Evolutionary conservation across 92 coral and sea anemone genomes (phyloP).

Genomic region (Parazoanthus swiftii): DNA sequence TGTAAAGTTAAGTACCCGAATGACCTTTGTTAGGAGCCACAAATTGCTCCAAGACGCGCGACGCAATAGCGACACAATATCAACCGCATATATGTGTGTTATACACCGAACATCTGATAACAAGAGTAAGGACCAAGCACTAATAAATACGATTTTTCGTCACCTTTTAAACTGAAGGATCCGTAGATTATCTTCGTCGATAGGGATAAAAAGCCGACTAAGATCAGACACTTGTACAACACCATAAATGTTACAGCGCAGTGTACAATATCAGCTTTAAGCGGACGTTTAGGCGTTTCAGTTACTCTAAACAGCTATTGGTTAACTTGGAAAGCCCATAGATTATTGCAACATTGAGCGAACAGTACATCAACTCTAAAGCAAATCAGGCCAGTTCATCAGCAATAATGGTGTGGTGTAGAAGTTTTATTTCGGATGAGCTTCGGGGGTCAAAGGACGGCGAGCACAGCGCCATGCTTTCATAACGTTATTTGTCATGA

Average conservation of each 20-base stretch:
- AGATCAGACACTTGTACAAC: neutral
- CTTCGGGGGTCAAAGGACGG: neutral
- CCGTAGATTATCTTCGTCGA: constrained; percentile 36
- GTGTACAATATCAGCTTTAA: neutral
- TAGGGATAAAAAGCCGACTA: constrained; percentile 15
- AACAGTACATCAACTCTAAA: neutral
- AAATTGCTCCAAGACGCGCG: constrained; percentile 21
- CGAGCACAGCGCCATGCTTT: constrained; percentile 13
- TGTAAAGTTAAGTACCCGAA: constrained; percentile 33
- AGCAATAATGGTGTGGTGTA: neutral
- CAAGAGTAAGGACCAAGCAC: constrained; percentile 10
- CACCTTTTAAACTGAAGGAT: constrained; percentile 42
- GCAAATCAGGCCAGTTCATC: neutral
- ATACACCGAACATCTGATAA: constrained; percentile 26
- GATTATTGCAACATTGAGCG: neutral
- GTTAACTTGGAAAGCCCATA: neutral
- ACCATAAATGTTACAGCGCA: neutral
- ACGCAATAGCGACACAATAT: constrained; percentile 2
- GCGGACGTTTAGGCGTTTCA: too few relatives aligned
- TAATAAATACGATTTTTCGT: constrained; percentile 25
- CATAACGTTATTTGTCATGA: constrained; percentile 18
- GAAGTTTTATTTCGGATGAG: neutral
- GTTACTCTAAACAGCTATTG: neutral
- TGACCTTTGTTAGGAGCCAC: constrained; percentile 31
- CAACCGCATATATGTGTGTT: neutral